These are phyloP conservation scores for Galerucella nymphaeae DNA, from an alignment of 2,888 invertebrate species.

Conservation along the genomic window DNA sequence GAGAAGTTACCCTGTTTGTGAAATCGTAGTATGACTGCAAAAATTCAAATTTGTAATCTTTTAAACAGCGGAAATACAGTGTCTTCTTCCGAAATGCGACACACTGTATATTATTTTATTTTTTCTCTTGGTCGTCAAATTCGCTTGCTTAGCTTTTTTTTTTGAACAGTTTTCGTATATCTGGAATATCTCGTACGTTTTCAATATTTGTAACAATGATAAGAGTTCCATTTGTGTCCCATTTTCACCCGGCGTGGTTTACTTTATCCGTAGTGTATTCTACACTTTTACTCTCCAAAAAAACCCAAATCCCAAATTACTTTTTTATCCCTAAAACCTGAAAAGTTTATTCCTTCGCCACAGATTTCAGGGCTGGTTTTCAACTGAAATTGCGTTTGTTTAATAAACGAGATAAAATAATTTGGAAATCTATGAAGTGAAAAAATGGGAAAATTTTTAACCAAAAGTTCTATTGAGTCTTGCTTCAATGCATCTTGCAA, in stretches of 20 bases:
- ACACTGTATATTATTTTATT: too few species aligned
- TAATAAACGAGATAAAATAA: neutral
- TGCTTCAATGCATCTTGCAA: too few species aligned
- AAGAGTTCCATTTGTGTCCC: too few species aligned
- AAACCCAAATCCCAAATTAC: neutral
- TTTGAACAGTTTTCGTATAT: neutral
- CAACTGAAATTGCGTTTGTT: neutral
- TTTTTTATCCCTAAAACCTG: neutral
- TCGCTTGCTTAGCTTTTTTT: neutral
- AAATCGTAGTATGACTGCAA: too few species aligned
- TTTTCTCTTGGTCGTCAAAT: neutral
- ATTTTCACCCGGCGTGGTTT: neutral
- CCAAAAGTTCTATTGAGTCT: too few species aligned
- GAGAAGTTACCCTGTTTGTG: too few species aligned
- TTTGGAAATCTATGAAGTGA: neutral
- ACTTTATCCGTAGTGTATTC: neutral
- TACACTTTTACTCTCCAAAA: neutral
- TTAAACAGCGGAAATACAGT: too few species aligned
- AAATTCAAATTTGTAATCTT: too few species aligned
- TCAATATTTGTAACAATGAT: neutral
- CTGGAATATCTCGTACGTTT: neutral
- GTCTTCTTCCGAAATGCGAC: too few species aligned
- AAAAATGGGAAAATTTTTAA: too few species aligned
- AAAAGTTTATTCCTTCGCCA: neutral
- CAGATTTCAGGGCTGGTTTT: neutral